These are phyloP conservation scores for Hydriomena furcata DNA, from an alignment of 2,888 invertebrate genomes.

Conservation along the genomic window DNA sequence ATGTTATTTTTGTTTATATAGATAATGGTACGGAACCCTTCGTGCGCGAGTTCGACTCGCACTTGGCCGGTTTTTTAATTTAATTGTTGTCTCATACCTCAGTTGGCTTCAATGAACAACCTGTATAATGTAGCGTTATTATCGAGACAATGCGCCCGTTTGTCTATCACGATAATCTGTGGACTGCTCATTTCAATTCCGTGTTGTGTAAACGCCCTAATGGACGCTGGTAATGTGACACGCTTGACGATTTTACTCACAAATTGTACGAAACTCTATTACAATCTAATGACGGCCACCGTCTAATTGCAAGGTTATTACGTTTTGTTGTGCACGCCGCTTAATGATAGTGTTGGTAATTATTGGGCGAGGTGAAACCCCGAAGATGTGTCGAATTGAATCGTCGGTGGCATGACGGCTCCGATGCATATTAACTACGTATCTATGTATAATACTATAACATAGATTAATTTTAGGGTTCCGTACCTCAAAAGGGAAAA, in stretches of 20 bases:
- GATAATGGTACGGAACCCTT: too few relatives aligned
- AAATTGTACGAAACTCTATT: conserved; percentile 84
- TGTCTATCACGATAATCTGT: conserved; percentile 82
- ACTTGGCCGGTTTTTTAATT: too few relatives aligned
- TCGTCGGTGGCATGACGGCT: conserved; percentile 64
- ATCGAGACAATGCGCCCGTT: conserved; percentile 78
- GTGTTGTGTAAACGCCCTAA: conserved; percentile 83
- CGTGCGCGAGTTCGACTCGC: too few relatives aligned
- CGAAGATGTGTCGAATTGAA: conserved; percentile 82
- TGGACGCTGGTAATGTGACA: conserved; percentile 81
- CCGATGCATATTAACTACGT: conserved; percentile 52
- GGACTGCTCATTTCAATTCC: conserved; percentile 81
- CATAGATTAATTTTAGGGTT: conserved; percentile 68
- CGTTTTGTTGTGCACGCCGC: conserved; percentile 76
- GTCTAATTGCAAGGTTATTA: conserved; percentile 82
- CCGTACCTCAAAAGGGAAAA: too few relatives aligned
- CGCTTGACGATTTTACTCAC: conserved; percentile 84
- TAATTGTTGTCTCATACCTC: background rate
- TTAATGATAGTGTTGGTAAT: conserved; percentile 77
- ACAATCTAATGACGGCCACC: conserved; percentile 80
- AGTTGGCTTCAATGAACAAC: conserved; percentile 43
- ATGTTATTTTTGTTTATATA: too few relatives aligned
- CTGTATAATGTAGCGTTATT: conserved; percentile 67
- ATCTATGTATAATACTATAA: conserved; percentile 66
- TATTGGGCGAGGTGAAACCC: conserved; percentile 80